Base-by-base conservation (phyloP, 2,113 vertebrate genomes). In the Pseudonaja textilis region DNA sequence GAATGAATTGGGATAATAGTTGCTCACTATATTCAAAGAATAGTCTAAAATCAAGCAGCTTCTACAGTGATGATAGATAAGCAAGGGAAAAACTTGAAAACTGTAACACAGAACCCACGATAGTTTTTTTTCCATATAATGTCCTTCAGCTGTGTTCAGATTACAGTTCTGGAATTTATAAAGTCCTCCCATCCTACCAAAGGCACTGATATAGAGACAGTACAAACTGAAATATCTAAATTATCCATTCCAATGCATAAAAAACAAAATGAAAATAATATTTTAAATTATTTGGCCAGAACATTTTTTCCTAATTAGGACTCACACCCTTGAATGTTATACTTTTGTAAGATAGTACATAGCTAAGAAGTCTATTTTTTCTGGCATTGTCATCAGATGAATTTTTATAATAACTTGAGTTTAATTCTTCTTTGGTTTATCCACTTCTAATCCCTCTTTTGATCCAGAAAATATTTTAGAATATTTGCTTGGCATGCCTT, bases 1-100 rank as follows among this genome's bases (percentile, higher is more conserved):
- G 57, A 57, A 91, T 69, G 54, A 59, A 52, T 88, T 89, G 81
- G 87, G 59, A 85, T 47, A 54, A 42, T 8, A 5, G 39, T 45
- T 61, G 87, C 52, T 93, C 85, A 86, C n/a, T 50, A 50, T 50
- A 22, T 14, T 57, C 91, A 93, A 85, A 54, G 26, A 39, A 25
- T 50, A 42, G 20, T 89, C 20, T 50, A 74, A 1, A 87, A 87
- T 26, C 23, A 90, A 39, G 64, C 47, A 89, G 29, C 74, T 89
- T 89, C 74, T 22, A 81, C 42, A 90, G 74, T 90, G 89, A 59
- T 14, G 59, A 59, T 91, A 89, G 87, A 87, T 14, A 93, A 90
- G 59, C 42, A 89, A 85, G 7, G 47, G 50, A 14, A 2, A 16
- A 9, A 4, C 59, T 81, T 81, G 69, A 81, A 74, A 74, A 81